phyloP scores from a whole-genome alignment of 2,888 invertebrate genomes.

The Sarcophaga rosellei region DNA sequence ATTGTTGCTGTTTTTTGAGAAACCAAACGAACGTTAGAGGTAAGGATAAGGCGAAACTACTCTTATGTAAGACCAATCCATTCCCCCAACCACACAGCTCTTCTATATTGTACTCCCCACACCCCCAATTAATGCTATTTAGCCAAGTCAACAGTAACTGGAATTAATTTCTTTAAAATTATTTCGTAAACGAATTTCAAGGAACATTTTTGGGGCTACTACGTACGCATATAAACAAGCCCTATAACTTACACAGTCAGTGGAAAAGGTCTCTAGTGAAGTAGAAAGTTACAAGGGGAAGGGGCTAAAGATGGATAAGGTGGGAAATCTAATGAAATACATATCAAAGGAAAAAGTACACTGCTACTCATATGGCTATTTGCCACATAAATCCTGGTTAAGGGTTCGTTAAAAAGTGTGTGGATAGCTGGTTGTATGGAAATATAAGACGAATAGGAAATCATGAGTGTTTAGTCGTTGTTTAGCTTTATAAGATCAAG shows the following conservation, averaged over 20 bases:
- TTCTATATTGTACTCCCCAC: background rate
- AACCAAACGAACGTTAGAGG: background rate
- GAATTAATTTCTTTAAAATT: slow-evolving; percentile 64
- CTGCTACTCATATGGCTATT: background rate
- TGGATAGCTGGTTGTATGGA: no score
- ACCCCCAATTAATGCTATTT: no score
- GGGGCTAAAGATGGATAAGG: background rate
- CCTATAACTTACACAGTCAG: background rate
- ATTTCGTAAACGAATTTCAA: background rate
- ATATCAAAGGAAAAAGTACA: background rate
- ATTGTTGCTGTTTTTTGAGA: no score
- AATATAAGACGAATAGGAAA: no score
- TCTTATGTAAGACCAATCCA: background rate
- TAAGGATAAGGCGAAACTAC: background rate
- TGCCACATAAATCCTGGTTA: background rate
- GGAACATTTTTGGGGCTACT: background rate
- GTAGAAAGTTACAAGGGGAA: background rate
- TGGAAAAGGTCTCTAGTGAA: no score
- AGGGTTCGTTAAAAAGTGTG: no score
- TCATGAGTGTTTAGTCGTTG: no score
- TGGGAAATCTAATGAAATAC: slow-evolving; percentile 13
- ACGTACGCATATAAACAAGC: background rate
- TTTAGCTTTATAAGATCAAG: no score
- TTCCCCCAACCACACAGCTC: background rate
- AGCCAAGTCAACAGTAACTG: slow-evolving; percentile 6